phyloP scores from a whole-genome alignment of 2,797 vertebrate species.

The Staurois parvus region DNA sequence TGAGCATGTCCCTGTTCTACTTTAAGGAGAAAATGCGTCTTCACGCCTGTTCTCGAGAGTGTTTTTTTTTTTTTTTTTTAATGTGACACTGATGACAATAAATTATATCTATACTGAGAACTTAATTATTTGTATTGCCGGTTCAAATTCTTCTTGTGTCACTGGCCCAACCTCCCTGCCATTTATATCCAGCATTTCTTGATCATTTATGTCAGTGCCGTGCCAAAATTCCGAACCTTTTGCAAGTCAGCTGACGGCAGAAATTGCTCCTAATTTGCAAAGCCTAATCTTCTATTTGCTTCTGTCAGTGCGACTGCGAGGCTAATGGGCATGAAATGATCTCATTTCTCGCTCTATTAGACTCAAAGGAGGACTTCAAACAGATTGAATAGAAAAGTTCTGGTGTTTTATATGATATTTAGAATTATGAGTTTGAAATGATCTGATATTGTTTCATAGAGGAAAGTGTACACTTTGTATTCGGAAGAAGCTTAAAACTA shows the following conservation, averaged over 20 bases:
- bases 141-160: not conserved
- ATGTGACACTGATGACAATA: not conserved
- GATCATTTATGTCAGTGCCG: too few species aligned
- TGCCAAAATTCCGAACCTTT: not conserved
- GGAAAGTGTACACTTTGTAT: not conserved
- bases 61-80: not conserved
- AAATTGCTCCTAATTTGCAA: not conserved
- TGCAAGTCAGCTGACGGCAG: not conserved
- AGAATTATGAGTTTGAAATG: not conserved
- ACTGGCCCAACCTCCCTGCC: too few species aligned
- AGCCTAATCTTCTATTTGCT: not conserved
- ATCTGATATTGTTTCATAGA: not conserved
- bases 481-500: not conserved
- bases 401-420: not conserved
- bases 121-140: conserved; percentile 12
- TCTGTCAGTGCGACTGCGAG: not conserved
- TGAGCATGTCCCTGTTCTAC: conserved; percentile 16
- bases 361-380: not conserved
- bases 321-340: conserved; percentile 38
- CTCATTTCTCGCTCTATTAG: not conserved
- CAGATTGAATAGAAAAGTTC: not conserved
- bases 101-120: not conserved
- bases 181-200: not conserved
- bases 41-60: not conserved
- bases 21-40: too few species aligned